Evolutionary conservation across 2,888 invertebrate genomes (phyloP), one percentile per base, ranked within the genome.

Genomic region (Subacronicta megacephala): DNA sequence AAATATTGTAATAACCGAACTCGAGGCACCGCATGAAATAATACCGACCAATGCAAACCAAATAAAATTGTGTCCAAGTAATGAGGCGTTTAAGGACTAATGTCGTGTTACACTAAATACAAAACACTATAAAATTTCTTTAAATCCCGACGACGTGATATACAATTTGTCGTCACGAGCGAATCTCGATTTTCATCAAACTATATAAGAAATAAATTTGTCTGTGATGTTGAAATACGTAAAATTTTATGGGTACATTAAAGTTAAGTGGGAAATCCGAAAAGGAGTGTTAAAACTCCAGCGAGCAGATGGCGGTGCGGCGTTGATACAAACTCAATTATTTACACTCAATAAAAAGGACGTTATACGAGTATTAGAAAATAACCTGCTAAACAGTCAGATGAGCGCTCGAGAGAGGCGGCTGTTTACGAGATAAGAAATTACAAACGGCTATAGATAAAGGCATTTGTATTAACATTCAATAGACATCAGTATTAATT

Each of bases 311-410:
- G 93, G 86, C 89, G 89, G 89, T 83, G 83, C 83, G 81, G 83
- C 89, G 83, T 85, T 90, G 90, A 90, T 92, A 90, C 92, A 90
- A 91, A 90, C 92, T 91, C 92, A 92, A 93, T 93, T 93, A 93
- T 93, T 93, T 93, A 93, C 93, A 93, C 93, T 92, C 92, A 89
- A 93, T 93, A 93, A 93, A 93, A 93, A 92, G 89, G 90, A 90
- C 91, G 83, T 92, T 93, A 93, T 90, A 91, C 83, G 90, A 89
- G 90, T 87, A 88, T 90, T 93, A 92, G 91, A 89, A 89, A 90
- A 88, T 90, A 87, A 84, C 83, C 86, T 82, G 85, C 83, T 84
- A 84, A 88, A 87, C 84, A 83, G 80, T 82, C 69, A 74, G 78
- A 78, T 73, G 80, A 78, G 72, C 66, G 61, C 46, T 58, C 64